Evolutionary conservation across 1,140 invertebrate genomes (phyloP).

Genomic region (Bombus huntii): DNA sequence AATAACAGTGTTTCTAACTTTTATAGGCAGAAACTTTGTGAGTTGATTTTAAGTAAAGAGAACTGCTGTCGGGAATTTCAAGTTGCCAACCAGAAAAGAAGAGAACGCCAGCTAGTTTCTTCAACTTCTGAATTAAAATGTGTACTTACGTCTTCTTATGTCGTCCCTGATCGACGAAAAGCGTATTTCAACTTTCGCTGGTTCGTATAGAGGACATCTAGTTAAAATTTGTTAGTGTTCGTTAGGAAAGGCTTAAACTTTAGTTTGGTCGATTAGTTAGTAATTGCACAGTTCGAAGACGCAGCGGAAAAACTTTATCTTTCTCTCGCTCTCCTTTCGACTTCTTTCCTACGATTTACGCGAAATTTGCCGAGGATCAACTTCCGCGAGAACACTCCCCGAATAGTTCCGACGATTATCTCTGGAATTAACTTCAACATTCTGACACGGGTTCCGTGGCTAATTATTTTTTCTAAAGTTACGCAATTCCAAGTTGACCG

Average conservation of each 20-base stretch:
- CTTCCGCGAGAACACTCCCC: neutral
- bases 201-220: conserved; percentile 46
- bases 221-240: conserved; percentile 77
- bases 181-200: conserved; percentile 2
- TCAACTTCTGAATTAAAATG: conserved; percentile 20
- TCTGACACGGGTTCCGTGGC: conserved; percentile 16
- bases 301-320: conserved; percentile 30
- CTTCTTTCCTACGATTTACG: conserved; percentile 31
- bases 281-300: conserved; percentile 55
- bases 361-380: neutral
- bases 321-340: neutral
- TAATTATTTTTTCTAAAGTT: conserved; percentile 35
- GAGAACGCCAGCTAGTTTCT: conserved; percentile 23
- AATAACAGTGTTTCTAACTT: neutral
- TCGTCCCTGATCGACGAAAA: conserved; percentile 6
- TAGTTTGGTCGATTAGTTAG: conserved; percentile 53
- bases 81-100: neutral
- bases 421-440: conserved; percentile 31
- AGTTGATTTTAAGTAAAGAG: neutral
- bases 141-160: neutral
- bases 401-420: conserved; percentile 25
- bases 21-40: too few species aligned
- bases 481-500: neutral
- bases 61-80: too few species aligned
- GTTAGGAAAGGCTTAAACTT: conserved; percentile 75